Conservation (phyloP, 2,888 invertebrate species). For the Aphidius colemani region DNA sequence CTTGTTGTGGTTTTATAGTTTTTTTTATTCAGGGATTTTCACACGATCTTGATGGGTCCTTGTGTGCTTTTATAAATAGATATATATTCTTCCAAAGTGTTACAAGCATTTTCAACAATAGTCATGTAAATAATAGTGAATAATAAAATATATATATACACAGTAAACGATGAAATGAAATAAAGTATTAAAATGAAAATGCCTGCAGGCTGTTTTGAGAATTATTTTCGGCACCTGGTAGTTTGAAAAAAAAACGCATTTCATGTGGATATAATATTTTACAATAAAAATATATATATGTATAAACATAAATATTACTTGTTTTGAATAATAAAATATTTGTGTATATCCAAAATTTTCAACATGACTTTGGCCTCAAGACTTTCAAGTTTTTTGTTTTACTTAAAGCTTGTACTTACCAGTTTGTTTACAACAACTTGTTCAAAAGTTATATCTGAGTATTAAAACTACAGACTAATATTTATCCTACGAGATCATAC, state of each 20-base stretch:
- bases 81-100: slow-evolving; percentile 21
- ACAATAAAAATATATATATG: too few relatives aligned
- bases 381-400: slow-evolving; percentile 20
- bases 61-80: slow-evolving; percentile 24
- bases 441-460: too few relatives aligned
- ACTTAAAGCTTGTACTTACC: not conserved
- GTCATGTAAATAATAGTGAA: slow-evolving; percentile 26
- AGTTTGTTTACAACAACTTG: not conserved
- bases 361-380: slow-evolving; percentile 6
- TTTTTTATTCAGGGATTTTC: slow-evolving; percentile 34
- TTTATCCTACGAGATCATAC: too few relatives aligned
- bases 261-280: not conserved
- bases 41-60: slow-evolving; percentile 30
- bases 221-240: slow-evolving; percentile 27
- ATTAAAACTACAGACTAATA: too few relatives aligned
- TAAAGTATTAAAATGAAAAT: slow-evolving; percentile 20
- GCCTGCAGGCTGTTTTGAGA: not conserved
- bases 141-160: slow-evolving; percentile 11
- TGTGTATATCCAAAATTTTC: slow-evolving; percentile 32
- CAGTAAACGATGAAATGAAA: slow-evolving; percentile 19
- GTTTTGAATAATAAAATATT: slow-evolving; percentile 39
- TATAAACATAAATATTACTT: slow-evolving; percentile 27
- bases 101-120: slow-evolving; percentile 22
- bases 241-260: slow-evolving; percentile 29
- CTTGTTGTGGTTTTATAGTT: not conserved